Base-by-base conservation (phyloP, 2,888 invertebrate genomes). In the Polydesmus complanatus region DNA sequence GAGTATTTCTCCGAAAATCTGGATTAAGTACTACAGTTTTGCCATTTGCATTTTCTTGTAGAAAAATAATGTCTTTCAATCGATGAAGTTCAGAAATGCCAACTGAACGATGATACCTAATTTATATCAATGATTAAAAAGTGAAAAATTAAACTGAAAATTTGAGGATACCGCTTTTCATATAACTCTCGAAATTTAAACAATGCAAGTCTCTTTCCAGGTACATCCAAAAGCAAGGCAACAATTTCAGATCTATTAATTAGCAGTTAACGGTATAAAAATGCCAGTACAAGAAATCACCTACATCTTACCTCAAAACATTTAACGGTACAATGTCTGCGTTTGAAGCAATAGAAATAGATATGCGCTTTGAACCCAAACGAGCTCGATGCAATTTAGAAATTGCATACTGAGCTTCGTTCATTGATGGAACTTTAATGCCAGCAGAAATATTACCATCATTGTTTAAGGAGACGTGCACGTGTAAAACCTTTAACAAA, bases 311-410 rank as follows among this genome's bases (percentile, higher is more conserved):
- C 67, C 63, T 65, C 47, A 67, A 61, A 52, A 67, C 47, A 50
- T 61, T 59, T 47, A 64, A 58, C 23, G 66, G 64, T 1, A 63
- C 63, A 21, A 25, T 54, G 57, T 57, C 62, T 14, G 14, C 5
- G 27, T 63, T 62, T 49, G 60, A 52, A 23, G 56, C 55, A 48
- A 65, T 79, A 0, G 86, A 82, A 66, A 92, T 85, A 65, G 85
- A 80, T 62, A 92, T 85, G 56, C 89, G 77, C 68, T 88, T 86
- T 66, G 84, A 84, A 5, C 87, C 91, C 61, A 92, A 78, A 70
- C 88, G 86, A 62, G 84, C 83, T 61, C 88, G 82, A 73, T 92
- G 91, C 55, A 91, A 78, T 69, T 88, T 84, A 0, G 89, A 87
- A 65, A 92, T 88, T 37, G 85, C 85, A 66, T 71, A 73, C 67